Evolutionary conservation across 2,797 vertebrate species (phyloP).

Genomic region (Galago senegalensis): DNA sequence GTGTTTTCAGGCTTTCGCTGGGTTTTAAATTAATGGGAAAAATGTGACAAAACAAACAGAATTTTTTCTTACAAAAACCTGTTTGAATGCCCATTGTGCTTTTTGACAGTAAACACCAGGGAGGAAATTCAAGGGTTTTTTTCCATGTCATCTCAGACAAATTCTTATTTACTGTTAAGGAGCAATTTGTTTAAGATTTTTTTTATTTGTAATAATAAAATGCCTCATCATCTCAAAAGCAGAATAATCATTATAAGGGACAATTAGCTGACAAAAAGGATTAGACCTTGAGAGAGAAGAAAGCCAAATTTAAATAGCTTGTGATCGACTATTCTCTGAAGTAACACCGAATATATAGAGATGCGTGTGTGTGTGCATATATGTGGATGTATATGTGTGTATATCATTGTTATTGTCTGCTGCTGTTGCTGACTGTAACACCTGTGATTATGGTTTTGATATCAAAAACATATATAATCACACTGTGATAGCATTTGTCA

Average conservation of each 20-base stretch:
- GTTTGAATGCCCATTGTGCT: slow-evolving; percentile 69
- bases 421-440: slow-evolving; percentile 4
- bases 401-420: background rate
- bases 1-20: slow-evolving; percentile 72
- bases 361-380: background rate
- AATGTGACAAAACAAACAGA: slow-evolving; percentile 76
- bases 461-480: slow-evolving; percentile 43
- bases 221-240: slow-evolving; percentile 72
- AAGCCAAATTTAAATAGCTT: slow-evolving; percentile 36
- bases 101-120: slow-evolving; percentile 68
- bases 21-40: slow-evolving; percentile 77
- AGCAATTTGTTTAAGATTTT: slow-evolving; percentile 64
- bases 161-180: slow-evolving; percentile 65
- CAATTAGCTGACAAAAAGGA: slow-evolving; percentile 60
- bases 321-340: slow-evolving; percentile 22
- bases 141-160: slow-evolving; percentile 42
- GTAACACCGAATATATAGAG: background rate
- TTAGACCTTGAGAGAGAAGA: slow-evolving; percentile 35
- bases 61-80: slow-evolving; percentile 66
- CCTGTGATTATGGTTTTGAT: slow-evolving; percentile 38
- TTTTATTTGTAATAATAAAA: slow-evolving; percentile 68
- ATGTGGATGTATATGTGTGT: fast-evolving
- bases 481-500: slow-evolving; percentile 39
- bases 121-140: slow-evolving; percentile 64
- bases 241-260: slow-evolving; percentile 48